Evolutionary conservation across 2,113 vertebrate genomes (phyloP).

Genomic region (Muscicapa adusta): DNA sequence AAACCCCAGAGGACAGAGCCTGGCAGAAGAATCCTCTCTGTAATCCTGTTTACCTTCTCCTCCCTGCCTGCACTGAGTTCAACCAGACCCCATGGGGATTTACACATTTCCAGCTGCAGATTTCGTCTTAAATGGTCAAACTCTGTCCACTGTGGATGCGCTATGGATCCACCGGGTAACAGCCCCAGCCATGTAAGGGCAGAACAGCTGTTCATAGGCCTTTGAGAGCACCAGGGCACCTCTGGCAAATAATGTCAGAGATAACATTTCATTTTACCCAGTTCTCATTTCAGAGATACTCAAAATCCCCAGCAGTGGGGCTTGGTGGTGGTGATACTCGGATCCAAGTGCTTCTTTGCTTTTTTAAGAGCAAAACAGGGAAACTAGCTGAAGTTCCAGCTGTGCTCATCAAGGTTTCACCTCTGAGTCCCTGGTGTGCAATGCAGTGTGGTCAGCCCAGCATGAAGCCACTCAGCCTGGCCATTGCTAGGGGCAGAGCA

Average conservation of each 20-base stretch:
- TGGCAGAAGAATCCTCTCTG: neutral
- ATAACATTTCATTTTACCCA: neutral
- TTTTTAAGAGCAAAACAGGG: neutral
- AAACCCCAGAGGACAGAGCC: neutral
- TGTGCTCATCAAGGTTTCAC: neutral
- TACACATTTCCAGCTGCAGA: neutral
- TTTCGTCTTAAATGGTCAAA: neutral
- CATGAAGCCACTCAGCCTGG: neutral
- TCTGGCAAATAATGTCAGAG: neutral
- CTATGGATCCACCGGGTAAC: accelerated
- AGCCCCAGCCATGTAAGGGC: neutral
- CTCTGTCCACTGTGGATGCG: accelerated
- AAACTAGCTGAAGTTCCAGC: neutral
- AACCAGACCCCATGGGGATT: neutral
- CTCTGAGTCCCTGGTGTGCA: accelerated
- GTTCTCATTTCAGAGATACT: neutral
- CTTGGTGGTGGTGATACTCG: neutral
- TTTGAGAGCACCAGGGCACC: accelerated
- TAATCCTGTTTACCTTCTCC: neutral
- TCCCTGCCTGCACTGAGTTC: neutral
- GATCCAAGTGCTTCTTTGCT: neutral
- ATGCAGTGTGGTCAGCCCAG: accelerated
- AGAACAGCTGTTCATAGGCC: neutral
- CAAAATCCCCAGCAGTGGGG: neutral
- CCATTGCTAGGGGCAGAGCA: accelerated